phyloP scores from a whole-genome alignment of 1,140 invertebrate genomes.

The Homalodisca vitripennis region DNA sequence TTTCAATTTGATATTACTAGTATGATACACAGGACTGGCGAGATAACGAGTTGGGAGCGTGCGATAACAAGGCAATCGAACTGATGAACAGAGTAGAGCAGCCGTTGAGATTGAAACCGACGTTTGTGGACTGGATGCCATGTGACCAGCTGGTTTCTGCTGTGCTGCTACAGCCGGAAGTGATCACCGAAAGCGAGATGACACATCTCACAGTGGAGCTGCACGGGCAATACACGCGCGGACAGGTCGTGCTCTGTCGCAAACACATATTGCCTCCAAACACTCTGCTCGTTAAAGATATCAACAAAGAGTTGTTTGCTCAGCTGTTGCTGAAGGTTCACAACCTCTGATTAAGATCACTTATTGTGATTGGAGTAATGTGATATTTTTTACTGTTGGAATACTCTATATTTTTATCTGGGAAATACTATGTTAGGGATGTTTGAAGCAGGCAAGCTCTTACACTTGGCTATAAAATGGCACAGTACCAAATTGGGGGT shows the following conservation, averaged over 20 bases:
- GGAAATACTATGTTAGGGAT: no score
- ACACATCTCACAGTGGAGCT: constrained; percentile 34
- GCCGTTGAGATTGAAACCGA: constrained; percentile 27
- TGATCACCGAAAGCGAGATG: no score
- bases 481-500: no score
- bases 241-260: constrained; percentile 61
- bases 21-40: constrained; percentile 30
- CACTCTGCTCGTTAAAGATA: constrained; percentile 53
- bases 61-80: constrained; percentile 12
- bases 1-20: not conserved
- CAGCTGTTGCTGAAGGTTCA: constrained; percentile 1
- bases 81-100: constrained; percentile 34
- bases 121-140: constrained; percentile 27
- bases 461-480: no score
- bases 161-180: no score
- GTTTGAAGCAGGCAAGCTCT: no score
- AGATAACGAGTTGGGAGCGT: constrained; percentile 3
- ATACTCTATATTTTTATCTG: no score
- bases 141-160: no score
- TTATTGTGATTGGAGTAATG: no score
- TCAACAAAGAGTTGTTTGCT: constrained; percentile 39
- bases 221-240: constrained; percentile 51
- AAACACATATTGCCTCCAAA: constrained; percentile 51
- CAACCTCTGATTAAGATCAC: not conserved
- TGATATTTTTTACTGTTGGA: no score